Percentiles rank a stretch among this genome's conserved stretches.
Conservation (phyloP, 1,140 invertebrate species). For the Drosophila quadrilineata region DNA sequence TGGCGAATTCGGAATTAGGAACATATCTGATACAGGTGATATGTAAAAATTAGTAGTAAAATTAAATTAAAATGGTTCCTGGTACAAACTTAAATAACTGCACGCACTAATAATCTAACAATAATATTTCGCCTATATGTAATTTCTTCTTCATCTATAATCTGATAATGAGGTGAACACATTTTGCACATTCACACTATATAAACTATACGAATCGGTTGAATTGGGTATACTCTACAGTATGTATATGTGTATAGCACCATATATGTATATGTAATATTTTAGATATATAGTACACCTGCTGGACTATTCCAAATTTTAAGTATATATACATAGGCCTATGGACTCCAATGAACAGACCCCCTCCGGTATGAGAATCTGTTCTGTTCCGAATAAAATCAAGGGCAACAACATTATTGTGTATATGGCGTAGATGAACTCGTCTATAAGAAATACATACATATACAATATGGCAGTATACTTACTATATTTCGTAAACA, state of each 20-base stretch:
- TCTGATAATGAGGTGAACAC: background rate
- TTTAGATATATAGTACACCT: slow-evolving; percentile 38
- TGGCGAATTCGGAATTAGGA: no score
- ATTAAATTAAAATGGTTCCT: no score
- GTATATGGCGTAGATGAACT: slow-evolving; percentile 2
- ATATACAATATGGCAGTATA: slow-evolving; percentile 1
- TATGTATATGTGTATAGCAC: background rate
- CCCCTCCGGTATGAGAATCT: background rate
- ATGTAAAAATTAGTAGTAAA: no score
- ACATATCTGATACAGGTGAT: no score
- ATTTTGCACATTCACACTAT: slow-evolving; percentile 15
- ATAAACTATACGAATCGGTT: slow-evolving; percentile 3
- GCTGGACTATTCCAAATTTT: slow-evolving; percentile 17
- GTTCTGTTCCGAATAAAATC: no score
- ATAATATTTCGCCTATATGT: no score
- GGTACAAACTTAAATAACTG: background rate
- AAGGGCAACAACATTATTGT: slow-evolving; percentile 47
- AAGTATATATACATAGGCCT: background rate
- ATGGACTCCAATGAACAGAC: background rate
- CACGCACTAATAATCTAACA: background rate
- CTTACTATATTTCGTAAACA: slow-evolving; percentile 28
- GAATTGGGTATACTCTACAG: background rate
- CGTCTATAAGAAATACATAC: background rate
- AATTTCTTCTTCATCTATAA: background rate
- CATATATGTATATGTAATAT: slow-evolving; percentile 3